These are phyloP conservation scores for Copsychus sechellarum DNA, from an alignment of 2,113 vertebrate genomes.

Conservation along the genomic window DNA sequence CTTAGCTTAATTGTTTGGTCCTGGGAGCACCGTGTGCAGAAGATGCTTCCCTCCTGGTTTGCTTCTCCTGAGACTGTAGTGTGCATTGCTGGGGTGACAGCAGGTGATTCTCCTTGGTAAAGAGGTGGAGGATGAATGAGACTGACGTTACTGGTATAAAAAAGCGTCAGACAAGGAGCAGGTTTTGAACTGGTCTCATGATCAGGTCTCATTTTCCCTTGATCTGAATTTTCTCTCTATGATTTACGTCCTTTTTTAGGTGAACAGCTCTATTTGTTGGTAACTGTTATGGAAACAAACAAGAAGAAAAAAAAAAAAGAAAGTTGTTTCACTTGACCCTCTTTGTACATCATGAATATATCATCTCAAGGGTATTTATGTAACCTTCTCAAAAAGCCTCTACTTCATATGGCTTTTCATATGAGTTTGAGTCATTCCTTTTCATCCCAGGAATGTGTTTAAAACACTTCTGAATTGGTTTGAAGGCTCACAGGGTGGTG, in stretches of 20 bases:
- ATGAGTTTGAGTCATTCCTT: background rate
- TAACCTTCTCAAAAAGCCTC: slow-evolving; percentile 1
- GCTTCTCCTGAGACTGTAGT: background rate
- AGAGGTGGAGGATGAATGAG: background rate
- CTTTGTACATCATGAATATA: background rate
- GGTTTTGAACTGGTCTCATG: background rate
- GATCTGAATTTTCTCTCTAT: background rate
- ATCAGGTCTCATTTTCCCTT: background rate
- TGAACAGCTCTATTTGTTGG: background rate
- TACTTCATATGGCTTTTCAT: background rate
- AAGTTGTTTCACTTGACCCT: slow-evolving; percentile 13
- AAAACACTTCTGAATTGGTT: background rate
- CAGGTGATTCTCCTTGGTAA: background rate
- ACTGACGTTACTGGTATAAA: background rate
- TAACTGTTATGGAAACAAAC: background rate
- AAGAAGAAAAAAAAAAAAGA: too few relatives aligned
- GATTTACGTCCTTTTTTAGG: background rate
- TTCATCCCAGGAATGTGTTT: background rate
- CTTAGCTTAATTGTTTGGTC: background rate
- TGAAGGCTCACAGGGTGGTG: background rate
- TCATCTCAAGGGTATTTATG: slow-evolving; percentile 11
- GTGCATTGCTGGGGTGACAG: background rate
- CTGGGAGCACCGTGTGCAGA: background rate
- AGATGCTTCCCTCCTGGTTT: background rate
- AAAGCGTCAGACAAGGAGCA: background rate